Conservation (phyloP, 2,888 invertebrate genomes). For the Drosophila subquinaria region DNA sequence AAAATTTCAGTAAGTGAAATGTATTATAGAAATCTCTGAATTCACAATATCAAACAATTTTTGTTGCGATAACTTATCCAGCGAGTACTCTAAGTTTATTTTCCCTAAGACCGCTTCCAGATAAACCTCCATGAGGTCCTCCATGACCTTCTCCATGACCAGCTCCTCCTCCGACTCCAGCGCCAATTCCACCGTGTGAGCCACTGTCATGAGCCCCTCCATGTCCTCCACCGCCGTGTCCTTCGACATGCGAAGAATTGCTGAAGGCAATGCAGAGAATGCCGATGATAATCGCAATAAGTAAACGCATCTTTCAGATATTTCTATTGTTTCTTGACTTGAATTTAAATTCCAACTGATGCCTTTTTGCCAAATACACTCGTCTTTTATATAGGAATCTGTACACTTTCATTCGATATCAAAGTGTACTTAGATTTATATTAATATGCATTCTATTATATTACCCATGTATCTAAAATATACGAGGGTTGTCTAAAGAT, state of each 20-base stretch:
- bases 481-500: too few species aligned
- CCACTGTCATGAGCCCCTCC: not conserved
- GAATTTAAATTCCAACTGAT: slow-evolving; percentile 30
- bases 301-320: slow-evolving; percentile 49
- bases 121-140: too few species aligned
- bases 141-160: too few species aligned
- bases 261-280: slow-evolving; percentile 38
- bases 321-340: slow-evolving; percentile 4
- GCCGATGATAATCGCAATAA: slow-evolving; percentile 37
- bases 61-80: too few species aligned
- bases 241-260: not conserved
- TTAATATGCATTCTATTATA: not conserved
- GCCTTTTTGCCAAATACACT: not conserved
- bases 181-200: not conserved
- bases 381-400: slow-evolving; percentile 27
- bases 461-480: not conserved
- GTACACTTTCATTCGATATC: not conserved
- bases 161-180: not conserved
- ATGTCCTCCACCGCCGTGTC: slow-evolving; percentile 2
- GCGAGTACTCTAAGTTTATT: too few species aligned
- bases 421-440: too few species aligned
- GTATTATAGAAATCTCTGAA: too few species aligned
- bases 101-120: too few species aligned
- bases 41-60: too few species aligned
- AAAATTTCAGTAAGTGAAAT: too few species aligned